Evolutionary conservation across 1,140 invertebrate genomes (phyloP).

Genomic region (Cotesia vestalis): DNA sequence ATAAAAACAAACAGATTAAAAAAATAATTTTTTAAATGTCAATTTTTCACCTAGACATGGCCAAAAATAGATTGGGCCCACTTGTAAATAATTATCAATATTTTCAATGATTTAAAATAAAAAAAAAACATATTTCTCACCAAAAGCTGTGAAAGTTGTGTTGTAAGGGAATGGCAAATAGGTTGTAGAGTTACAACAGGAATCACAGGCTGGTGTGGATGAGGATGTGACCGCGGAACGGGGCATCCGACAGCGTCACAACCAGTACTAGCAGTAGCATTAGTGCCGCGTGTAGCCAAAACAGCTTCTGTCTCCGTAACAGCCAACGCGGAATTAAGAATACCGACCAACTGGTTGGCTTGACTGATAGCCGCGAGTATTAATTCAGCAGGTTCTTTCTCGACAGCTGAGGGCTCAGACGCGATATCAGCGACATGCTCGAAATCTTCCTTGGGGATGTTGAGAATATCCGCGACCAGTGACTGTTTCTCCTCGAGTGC

Average conservation of each 20-base stretch:
- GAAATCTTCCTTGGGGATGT: conserved; percentile 77
- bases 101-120: background rate
- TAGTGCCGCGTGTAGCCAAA: conserved; percentile 50
- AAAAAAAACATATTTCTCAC: conserved; percentile 50
- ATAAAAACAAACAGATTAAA: too few species aligned
- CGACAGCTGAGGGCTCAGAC: conserved; percentile 63
- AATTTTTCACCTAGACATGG: too few species aligned
- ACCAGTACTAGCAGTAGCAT: conserved; percentile 37
- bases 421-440: conserved; percentile 74
- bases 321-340: conserved; percentile 66
- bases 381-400: conserved; percentile 75
- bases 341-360: conserved; percentile 67
- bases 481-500: conserved; percentile 79
- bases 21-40: too few species aligned
- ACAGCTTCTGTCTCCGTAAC: conserved; percentile 68
- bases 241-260: conserved; percentile 56
- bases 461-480: conserved; percentile 79
- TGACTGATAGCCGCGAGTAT: conserved; percentile 77
- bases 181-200: conserved; percentile 60
- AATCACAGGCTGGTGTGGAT: conserved; percentile 57
- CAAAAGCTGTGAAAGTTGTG: conserved; percentile 67
- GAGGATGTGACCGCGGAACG: conserved; percentile 46
- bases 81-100: background rate
- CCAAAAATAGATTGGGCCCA: too few species aligned
- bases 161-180: conserved; percentile 63